Percentiles rank a stretch among this genome's conserved stretches.
phyloP scores from a whole-genome alignment of 2,888 invertebrate species.

The Drosophila borealis region DNA sequence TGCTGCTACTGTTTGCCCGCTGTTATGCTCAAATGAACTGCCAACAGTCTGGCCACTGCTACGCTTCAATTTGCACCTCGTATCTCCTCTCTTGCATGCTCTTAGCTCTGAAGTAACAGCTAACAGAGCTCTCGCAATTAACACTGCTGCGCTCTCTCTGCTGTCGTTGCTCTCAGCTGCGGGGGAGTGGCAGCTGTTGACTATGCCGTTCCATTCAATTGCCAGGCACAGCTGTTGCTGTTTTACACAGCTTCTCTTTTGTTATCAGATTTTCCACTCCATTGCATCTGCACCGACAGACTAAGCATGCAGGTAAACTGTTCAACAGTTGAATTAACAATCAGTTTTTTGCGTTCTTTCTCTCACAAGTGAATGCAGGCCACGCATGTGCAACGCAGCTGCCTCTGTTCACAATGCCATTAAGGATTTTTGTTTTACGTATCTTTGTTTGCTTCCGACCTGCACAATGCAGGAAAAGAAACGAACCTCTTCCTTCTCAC shows the following conservation, averaged over 20 bases:
- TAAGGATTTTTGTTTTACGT: slow-evolving; percentile 36
- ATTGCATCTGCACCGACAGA: slow-evolving; percentile 40
- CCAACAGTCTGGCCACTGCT: slow-evolving; percentile 5
- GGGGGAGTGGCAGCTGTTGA: slow-evolving; percentile 43
- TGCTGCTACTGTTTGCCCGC: slow-evolving; percentile 11
- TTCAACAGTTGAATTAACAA: slow-evolving; percentile 50
- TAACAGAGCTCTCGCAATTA: slow-evolving; percentile 11
- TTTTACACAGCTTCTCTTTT: slow-evolving; percentile 49
- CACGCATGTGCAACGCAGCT: slow-evolving; percentile 71
- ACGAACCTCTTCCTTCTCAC: slow-evolving; percentile 2
- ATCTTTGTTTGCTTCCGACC: slow-evolving; percentile 58
- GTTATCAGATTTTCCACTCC: slow-evolving; percentile 67
- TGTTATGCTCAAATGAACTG: slow-evolving; percentile 48
- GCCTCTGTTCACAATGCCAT: slow-evolving; percentile 27
- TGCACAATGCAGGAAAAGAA: slow-evolving; percentile 38
- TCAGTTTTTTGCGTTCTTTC: slow-evolving; percentile 2
- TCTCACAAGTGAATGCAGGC: slow-evolving; percentile 10
- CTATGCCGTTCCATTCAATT: slow-evolving; percentile 38
- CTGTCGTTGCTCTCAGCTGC: slow-evolving; percentile 7
- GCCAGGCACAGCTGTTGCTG: slow-evolving; percentile 46
- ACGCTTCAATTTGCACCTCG: slow-evolving; percentile 10
- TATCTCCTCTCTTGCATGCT: slow-evolving; percentile 13
- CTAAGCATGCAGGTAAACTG: slow-evolving; percentile 59
- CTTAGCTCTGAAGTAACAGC: slow-evolving; percentile 19
- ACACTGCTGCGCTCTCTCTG: slow-evolving; percentile 5